A percentile compares a stretch with the other conserved stretches of the same genome.
phyloP scores from a whole-genome alignment of 2,888 invertebrate species.

The Axea sp. region DNA sequence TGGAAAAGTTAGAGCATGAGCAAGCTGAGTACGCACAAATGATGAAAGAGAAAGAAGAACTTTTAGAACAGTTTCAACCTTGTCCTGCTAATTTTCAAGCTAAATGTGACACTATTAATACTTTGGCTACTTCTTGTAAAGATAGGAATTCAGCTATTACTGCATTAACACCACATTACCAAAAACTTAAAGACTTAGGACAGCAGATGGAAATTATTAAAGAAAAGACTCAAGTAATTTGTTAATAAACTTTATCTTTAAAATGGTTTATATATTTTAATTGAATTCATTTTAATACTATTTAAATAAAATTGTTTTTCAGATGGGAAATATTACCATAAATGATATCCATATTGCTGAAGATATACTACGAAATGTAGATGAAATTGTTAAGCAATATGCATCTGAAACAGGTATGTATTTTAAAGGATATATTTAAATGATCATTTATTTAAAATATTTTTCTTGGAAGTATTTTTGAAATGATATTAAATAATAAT shows the following conservation, averaged over 20 bases:
- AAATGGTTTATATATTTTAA: neutral
- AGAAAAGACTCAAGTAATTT: constrained; percentile 71
- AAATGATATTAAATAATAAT: too few species aligned
- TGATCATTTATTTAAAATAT: neutral
- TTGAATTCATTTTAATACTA: too few species aligned
- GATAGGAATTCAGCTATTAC: constrained; percentile 67
- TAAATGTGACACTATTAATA: constrained; percentile 68
- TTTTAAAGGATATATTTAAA: constrained; percentile 12
- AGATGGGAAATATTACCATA: constrained; percentile 71
- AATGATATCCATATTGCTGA: constrained; percentile 71
- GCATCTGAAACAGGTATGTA: constrained; percentile 72
- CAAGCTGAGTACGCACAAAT: constrained; percentile 74
- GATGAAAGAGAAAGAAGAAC: constrained; percentile 79
- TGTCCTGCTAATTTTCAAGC: constrained; percentile 64
- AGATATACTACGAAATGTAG: constrained; percentile 67
- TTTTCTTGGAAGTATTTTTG: too few species aligned
- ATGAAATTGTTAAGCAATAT: constrained; percentile 69
- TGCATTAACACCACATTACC: constrained; percentile 65
- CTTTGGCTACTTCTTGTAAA: constrained; percentile 66
- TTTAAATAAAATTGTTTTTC: constrained; percentile 1
- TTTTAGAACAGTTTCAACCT: constrained; percentile 78
- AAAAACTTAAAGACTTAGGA: constrained; percentile 75
- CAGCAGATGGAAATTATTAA: constrained; percentile 71
- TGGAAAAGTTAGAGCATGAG: constrained; percentile 68
- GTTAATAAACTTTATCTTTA: too few species aligned